These are phyloP conservation scores for Pantherophis guttatus DNA, from an alignment of 2,113 vertebrate genomes.

Conservation along the genomic window DNA sequence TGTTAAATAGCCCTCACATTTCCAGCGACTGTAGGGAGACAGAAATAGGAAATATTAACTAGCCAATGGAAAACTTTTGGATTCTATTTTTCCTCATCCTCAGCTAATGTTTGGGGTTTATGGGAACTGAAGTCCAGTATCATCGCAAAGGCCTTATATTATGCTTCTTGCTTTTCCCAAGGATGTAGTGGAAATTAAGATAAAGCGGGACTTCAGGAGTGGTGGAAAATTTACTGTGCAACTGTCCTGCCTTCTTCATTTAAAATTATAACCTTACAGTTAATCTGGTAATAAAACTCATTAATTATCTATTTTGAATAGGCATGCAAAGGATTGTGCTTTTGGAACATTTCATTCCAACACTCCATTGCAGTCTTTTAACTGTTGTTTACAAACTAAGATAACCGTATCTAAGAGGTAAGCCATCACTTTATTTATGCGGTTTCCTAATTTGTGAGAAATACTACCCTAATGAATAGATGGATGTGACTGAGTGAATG, in stretches of 20 bases:
- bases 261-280: neutral
- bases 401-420: neutral
- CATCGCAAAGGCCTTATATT: neutral
- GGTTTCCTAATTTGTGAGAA: neutral
- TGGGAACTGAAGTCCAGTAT: neutral
- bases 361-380: neutral
- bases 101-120: neutral
- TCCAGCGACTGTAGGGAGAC: neutral
- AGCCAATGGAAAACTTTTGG: neutral
- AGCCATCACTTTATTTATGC: neutral
- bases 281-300: neutral
- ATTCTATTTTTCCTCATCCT: neutral
- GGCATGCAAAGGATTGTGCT: neutral
- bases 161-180: neutral
- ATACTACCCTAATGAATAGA: neutral
- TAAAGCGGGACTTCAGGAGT: neutral
- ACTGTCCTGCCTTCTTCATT: neutral
- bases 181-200: neutral
- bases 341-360: neutral
- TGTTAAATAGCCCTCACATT: neutral
- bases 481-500: neutral
- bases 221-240: neutral
- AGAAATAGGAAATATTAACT: too few relatives aligned
- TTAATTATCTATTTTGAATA: neutral
- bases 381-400: neutral